A percentile compares a stretch with the other conserved stretches of the same genome.
These are phyloP conservation scores for Andricus grossulariae DNA, from an alignment of 1,140 invertebrate genomes.

Conservation along the genomic window DNA sequence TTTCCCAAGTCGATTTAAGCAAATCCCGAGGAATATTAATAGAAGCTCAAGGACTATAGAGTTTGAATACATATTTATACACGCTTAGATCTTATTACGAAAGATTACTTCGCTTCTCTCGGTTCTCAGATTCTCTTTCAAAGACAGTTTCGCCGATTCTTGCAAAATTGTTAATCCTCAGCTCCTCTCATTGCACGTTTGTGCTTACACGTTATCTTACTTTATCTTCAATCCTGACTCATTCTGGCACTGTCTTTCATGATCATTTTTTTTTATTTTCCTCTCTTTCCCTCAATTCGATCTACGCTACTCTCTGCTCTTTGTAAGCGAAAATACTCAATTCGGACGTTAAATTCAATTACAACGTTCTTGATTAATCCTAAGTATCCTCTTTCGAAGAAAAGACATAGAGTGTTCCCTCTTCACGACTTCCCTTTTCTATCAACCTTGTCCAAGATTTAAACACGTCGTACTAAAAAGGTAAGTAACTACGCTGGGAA, in stretches of 20 bases:
- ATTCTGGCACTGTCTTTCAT: conserved; percentile 32
- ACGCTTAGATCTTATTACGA: conserved; percentile 28
- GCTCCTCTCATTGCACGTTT: conserved; percentile 70
- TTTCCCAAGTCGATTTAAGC: conserved; percentile 58
- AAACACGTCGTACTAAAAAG: not conserved
- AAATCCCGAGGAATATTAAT: conserved; percentile 59
- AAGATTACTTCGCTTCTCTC: conserved; percentile 44
- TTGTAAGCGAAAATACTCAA: conserved; percentile 75
- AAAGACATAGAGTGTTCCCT: conserved; percentile 40
- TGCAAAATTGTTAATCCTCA: conserved; percentile 75
- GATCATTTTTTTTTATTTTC: conserved; percentile 40
- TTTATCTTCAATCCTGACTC: conserved; percentile 36
- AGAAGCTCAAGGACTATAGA: conserved; percentile 48
- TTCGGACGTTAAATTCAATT: conserved; percentile 74
- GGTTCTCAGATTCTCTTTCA: conserved; percentile 53
- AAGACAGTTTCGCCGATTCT: conserved; percentile 70
- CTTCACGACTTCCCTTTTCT: conserved; percentile 1
- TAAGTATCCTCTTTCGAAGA: conserved; percentile 68
- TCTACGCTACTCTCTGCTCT: conserved; percentile 58
- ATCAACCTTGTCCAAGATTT: conserved; percentile 15
- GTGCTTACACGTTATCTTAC: conserved; percentile 45
- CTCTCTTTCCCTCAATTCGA: conserved; percentile 45
- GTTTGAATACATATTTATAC: conserved; percentile 33
- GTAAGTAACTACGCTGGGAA: not conserved
- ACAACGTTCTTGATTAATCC: conserved; percentile 72